These are phyloP conservation scores for Drosophila macrospina DNA, from an alignment of 2,888 invertebrate genomes.

Conservation along the genomic window DNA sequence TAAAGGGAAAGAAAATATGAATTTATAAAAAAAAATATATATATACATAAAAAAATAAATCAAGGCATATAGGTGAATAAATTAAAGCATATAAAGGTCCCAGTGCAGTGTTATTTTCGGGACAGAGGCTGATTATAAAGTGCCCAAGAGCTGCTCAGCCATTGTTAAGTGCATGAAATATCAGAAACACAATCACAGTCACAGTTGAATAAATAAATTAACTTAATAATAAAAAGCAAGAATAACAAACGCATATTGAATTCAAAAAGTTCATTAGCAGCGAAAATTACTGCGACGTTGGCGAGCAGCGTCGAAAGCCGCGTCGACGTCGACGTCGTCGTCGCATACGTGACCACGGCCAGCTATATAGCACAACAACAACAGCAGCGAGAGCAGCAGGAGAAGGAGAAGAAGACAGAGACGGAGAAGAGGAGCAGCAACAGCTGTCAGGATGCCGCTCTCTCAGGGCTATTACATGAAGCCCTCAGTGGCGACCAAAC, in stretches of 20 bases:
- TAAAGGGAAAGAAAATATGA: neutral
- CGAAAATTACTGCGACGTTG: conserved; percentile 37
- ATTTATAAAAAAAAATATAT: neutral
- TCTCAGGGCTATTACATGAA: conserved; percentile 79
- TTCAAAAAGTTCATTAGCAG: conserved; percentile 18
- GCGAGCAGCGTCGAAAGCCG: conserved; percentile 21
- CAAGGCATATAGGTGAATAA: neutral
- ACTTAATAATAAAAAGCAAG: conserved; percentile 2
- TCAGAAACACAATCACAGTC: conserved; percentile 4
- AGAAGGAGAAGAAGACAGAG: neutral
- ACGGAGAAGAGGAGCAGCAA: conserved; percentile 24
- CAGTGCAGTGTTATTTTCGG: conserved; percentile 24
- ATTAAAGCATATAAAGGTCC: neutral
- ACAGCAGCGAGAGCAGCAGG: neutral
- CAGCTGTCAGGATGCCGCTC: conserved; percentile 75
- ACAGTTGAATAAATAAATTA: neutral
- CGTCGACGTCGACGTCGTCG: conserved; percentile 33
- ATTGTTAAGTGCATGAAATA: conserved; percentile 40
- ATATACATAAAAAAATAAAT: no score
- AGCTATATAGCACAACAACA: conserved; percentile 31
- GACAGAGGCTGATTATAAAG: neutral
- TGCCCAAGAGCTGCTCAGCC: neutral
- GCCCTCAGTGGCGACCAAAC: conserved; percentile 71
- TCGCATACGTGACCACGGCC: conserved; percentile 72
- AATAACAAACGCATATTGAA: conserved; percentile 30